Evolutionary conservation across 2,797 vertebrate species (phyloP).

Genomic region (Chlorospingus semifuscus): DNA sequence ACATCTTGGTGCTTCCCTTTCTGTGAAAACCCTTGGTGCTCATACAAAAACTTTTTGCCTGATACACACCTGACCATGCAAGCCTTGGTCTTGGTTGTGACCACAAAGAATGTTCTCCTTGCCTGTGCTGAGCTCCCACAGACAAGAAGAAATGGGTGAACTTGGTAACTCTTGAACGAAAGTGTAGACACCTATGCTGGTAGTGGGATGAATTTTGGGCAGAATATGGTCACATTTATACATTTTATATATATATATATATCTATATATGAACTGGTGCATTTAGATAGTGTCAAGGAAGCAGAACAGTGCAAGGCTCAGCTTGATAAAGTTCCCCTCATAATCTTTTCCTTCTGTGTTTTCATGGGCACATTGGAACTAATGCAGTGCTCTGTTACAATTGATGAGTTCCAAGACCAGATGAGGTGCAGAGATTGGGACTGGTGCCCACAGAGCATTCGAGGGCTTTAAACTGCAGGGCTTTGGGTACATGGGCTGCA

Average conservation of each 20-base stretch:
- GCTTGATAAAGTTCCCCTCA: not conserved
- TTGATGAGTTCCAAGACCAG: not conserved
- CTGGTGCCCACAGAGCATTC: not conserved
- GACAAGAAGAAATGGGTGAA: not conserved
- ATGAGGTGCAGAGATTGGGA: not conserved
- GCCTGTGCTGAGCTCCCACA: not conserved
- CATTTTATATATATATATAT: not conserved
- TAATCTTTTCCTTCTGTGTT: not conserved
- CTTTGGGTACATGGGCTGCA: not conserved
- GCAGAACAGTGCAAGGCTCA: not conserved
- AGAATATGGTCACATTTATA: not conserved
- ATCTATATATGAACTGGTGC: not conserved
- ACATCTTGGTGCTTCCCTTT: not conserved
- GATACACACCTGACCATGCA: rapidly evolving
- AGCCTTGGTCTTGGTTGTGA: not conserved
- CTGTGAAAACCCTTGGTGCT: not conserved
- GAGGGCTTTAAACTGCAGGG: not conserved
- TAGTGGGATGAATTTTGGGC: not conserved
- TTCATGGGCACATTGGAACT: not conserved
- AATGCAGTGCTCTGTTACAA: rapidly evolving
- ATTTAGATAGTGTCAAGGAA: not conserved
- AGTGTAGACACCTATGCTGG: rapidly evolving
- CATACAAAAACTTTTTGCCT: not conserved
- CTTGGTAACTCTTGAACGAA: not conserved
- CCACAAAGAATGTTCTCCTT: not conserved